These are phyloP conservation scores for Oedothorax gibbosus DNA, from an alignment of 1,140 invertebrate genomes.

Conservation along the genomic window DNA sequence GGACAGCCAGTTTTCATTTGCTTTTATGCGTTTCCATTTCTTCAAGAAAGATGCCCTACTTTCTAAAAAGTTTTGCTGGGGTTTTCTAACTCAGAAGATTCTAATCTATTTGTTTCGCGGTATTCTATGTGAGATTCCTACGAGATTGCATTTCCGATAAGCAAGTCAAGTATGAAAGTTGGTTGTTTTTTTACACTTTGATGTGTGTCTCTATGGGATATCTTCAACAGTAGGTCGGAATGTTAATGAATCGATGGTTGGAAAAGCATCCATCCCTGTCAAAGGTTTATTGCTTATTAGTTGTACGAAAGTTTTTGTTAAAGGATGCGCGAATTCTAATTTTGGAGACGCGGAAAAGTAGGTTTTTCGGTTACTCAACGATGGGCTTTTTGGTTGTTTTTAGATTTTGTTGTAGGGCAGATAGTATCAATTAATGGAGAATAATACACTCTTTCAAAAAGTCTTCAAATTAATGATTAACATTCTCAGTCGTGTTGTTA, in stretches of 20 bases:
- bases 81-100: constrained; percentile 22
- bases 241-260: constrained; percentile 23
- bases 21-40: constrained; percentile 43
- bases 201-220: not conserved
- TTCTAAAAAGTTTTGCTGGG: constrained; percentile 28
- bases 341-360: constrained; percentile 13
- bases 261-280: too few species aligned
- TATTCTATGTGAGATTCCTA: too few species aligned
- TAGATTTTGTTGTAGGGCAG: too few species aligned
- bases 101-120: constrained; percentile 9
- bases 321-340: constrained; percentile 7
- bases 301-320: constrained; percentile 11
- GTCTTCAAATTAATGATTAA: too few species aligned
- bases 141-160: constrained; percentile 26
- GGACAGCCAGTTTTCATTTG: constrained; percentile 53
- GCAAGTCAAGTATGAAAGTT: constrained; percentile 30
- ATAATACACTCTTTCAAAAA: too few species aligned
- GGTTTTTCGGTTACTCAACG: constrained; percentile 21
- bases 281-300: not conserved
- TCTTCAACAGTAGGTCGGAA: constrained; percentile 25
- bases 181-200: not conserved
- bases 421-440: too few species aligned
- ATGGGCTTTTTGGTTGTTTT: too few species aligned
- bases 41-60: constrained; percentile 39
- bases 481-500: too few species aligned